Evolutionary conservation across 2,113 vertebrate genomes (phyloP), one percentile per base, ranked within the genome.

Genomic region (Oplegnathus fasciatus): DNA sequence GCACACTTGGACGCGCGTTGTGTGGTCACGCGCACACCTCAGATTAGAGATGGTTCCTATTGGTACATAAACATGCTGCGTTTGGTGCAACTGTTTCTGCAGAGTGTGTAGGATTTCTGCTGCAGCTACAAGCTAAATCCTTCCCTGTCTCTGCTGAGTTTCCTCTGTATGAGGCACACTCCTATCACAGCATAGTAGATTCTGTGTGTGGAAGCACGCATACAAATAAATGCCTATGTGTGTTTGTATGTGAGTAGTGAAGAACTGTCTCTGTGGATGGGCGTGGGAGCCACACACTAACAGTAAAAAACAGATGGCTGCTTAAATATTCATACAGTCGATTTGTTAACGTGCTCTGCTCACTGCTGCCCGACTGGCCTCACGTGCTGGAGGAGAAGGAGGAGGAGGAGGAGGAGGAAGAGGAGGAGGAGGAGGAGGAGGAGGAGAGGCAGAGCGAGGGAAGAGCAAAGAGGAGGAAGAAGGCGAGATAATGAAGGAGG

Each of bases 281-380:
- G 34, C 11, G 18, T 67, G 58, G 13, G n/a, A 67, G 74, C 50
- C 40, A 60, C n/a, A 37, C 15, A 57, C 17, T 24, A 67, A 15
- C 64, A 75, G 58, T 15, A n/a, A 34, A 10, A 26, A 75, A 37
- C 60, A 78, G 77, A 84, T 70, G 82, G 67, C 54, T 84, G 85
- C 83, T 90, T 74, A 83, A 85, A 86, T 88, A 88, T 89, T 87
- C 58, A 88, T 82, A 50, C 18, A 48, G 46, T 72, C 71, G 24
- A 65, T 92, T 87, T 92, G 82, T 87, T 69, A 73, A 76, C 42
- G 32, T 67, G 48, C 66, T 82, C 77, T 26, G 26, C 71, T 89
- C 62, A 73, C 52, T 30, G 54, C 22, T 75, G 84, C 70, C 32
- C 40, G 52, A 76, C 65, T 54, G 69, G 75, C 44, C 62, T 86